Percentiles rank a stretch among this genome's conserved stretches.
phyloP scores from a whole-genome alignment of 2,888 invertebrate genomes.

The Agonopterix subpropinquella region DNA sequence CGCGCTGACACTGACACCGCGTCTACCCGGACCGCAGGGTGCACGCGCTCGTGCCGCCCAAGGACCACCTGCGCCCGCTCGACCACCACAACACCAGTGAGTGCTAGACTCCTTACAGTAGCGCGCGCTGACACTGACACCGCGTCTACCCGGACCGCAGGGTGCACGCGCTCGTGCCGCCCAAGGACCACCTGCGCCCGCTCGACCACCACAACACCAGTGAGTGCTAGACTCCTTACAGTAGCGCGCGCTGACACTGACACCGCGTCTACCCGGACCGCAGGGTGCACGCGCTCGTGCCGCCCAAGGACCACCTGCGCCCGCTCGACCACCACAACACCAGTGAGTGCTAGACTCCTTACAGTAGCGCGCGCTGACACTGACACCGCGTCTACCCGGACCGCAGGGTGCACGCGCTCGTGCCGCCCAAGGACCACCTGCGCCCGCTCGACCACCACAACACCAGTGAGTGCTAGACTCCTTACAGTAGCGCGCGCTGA shows the following conservation, averaged over 20 bases:
- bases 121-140: no score
- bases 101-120: no score
- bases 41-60: conserved; percentile 87
- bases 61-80: conserved; percentile 84
- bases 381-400: conserved; percentile 96
- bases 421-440: conserved; percentile 86
- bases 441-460: conserved; percentile 79
- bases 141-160: conserved; percentile 95
- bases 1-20: conserved; percentile 83
- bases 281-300: conserved; percentile 87
- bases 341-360: no score
- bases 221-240: no score
- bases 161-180: conserved; percentile 88
- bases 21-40: conserved; percentile 95
- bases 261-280: conserved; percentile 96
- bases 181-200: conserved; percentile 83
- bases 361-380: no score
- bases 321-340: conserved; percentile 77
- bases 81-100: conserved; percentile 70
- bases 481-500: no score
- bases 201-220: conserved; percentile 75
- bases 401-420: conserved; percentile 88
- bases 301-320: conserved; percentile 85
- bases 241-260: no score
- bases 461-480: conserved; percentile 45